Conservation (phyloP, 2,888 invertebrate species). For the Sphecodes monilicornis region DNA sequence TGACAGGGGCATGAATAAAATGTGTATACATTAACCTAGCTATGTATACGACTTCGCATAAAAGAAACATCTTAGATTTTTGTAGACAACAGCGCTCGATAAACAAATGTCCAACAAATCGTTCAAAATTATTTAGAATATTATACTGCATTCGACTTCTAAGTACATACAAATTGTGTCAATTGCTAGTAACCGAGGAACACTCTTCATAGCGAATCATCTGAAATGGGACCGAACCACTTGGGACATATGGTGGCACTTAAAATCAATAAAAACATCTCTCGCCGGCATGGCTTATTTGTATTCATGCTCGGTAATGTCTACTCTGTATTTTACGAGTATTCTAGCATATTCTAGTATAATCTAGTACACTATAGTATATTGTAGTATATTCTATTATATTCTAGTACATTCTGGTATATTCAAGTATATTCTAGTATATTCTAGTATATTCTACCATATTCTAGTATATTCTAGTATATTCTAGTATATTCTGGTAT, state of each 20-base stretch:
- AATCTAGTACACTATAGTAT: too few relatives aligned
- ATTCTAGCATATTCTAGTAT: too few relatives aligned
- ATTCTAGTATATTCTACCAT: too few relatives aligned
- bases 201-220: neutral
- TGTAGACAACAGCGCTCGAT: neutral
- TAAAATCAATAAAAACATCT: neutral
- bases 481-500: too few relatives aligned
- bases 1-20: neutral
- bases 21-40: neutral
- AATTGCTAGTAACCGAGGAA: neutral
- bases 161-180: neutral
- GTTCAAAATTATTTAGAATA: neutral
- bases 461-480: too few relatives aligned
- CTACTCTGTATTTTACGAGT: neutral
- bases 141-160: neutral
- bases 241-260: neutral
- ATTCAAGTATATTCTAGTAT: too few relatives aligned
- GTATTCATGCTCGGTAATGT: neutral
- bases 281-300: neutral
- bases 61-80: neutral
- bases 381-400: too few relatives aligned
- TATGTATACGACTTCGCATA: neutral
- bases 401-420: too few relatives aligned
- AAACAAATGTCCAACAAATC: neutral
- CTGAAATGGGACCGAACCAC: neutral